phyloP scores from a whole-genome alignment of 2,888 invertebrate species.

The Tanytarsus gracilentus region DNA sequence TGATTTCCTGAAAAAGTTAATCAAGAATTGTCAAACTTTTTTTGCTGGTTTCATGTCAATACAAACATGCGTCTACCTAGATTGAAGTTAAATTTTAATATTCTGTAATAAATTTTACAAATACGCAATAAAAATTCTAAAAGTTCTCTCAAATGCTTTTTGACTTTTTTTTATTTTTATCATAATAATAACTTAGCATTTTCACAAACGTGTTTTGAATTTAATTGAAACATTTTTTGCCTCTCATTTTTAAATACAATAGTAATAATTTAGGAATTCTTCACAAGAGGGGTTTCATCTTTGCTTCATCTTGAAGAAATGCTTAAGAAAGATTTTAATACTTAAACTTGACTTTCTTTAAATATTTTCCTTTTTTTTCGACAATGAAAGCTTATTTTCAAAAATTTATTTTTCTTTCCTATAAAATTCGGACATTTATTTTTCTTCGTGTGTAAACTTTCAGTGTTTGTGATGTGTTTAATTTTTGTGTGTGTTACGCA shows the following conservation, averaged over 20 bases:
- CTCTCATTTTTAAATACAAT: conserved; percentile 5
- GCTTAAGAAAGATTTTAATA: not conserved
- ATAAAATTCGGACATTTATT: conserved; percentile 10
- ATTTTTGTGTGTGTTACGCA: too few relatives aligned
- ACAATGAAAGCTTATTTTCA: conserved; percentile 23
- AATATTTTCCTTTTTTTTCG: not conserved
- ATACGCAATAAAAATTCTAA: not conserved
- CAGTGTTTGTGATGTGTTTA: not conserved
- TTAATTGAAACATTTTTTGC: conserved; percentile 18
- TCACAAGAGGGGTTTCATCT: too few relatives aligned
- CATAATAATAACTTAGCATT: conserved; percentile 5
- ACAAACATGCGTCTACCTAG: too few relatives aligned
- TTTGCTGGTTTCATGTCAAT: too few relatives aligned
- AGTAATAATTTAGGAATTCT: not conserved
- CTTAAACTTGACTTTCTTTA: conserved; percentile 3
- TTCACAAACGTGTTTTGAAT: conserved; percentile 26
- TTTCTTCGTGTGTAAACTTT: not conserved
- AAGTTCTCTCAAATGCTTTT: not conserved
- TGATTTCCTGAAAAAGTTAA: too few relatives aligned
- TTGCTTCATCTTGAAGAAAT: not conserved
- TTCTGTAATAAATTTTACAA: too few relatives aligned
- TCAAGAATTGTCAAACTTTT: too few relatives aligned
- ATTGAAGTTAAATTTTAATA: too few relatives aligned
- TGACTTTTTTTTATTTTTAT: conserved; percentile 8
- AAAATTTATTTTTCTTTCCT: not conserved